Percentiles rank a stretch among this genome's conserved stretches.
Evolutionary conservation across 2,113 vertebrate genomes (phyloP).

Genomic region (Dissostichus mawsoni): DNA sequence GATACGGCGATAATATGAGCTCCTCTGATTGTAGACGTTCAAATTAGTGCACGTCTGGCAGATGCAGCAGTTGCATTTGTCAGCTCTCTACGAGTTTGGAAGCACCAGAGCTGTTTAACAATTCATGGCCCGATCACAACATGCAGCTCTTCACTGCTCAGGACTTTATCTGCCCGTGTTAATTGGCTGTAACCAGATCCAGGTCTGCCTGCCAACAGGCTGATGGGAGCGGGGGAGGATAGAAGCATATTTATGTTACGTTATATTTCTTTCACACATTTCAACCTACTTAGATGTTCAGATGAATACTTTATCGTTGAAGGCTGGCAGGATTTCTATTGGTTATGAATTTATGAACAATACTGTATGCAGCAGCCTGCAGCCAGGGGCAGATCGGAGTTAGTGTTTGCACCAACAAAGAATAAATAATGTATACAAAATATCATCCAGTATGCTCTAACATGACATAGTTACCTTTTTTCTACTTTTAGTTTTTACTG

Average conservation of each 20-base stretch:
- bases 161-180: slow-evolving; percentile 51
- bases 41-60: slow-evolving; percentile 67
- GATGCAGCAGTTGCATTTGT: slow-evolving; percentile 60
- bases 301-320: slow-evolving; percentile 30
- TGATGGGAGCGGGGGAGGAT: not conserved
- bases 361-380: slow-evolving; percentile 15
- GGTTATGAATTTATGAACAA: slow-evolving; percentile 45
- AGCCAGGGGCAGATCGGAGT: slow-evolving; percentile 19
- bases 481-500: not conserved
- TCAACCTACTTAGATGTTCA: slow-evolving; percentile 8
- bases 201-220: slow-evolving; percentile 6
- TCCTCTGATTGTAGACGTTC: slow-evolving; percentile 51
- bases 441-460: not conserved
- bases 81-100: slow-evolving; percentile 43
- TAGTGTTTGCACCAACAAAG: not conserved
- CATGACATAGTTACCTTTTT: not conserved
- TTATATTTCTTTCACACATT: slow-evolving; percentile 5
- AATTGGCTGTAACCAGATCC: slow-evolving; percentile 53
- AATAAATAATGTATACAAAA: not conserved
- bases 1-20: slow-evolving; percentile 66
- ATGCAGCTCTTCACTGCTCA: slow-evolving; percentile 43
- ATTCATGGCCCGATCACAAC: slow-evolving; percentile 69
- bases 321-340: not conserved
- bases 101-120: slow-evolving; percentile 63
- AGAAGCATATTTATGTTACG: slow-evolving; percentile 36